A percentile compares a stretch with the other conserved stretches of the same genome.
Evolutionary conservation across 2,888 invertebrate genomes (phyloP).

Genomic region (Cistogaster globosa): DNA sequence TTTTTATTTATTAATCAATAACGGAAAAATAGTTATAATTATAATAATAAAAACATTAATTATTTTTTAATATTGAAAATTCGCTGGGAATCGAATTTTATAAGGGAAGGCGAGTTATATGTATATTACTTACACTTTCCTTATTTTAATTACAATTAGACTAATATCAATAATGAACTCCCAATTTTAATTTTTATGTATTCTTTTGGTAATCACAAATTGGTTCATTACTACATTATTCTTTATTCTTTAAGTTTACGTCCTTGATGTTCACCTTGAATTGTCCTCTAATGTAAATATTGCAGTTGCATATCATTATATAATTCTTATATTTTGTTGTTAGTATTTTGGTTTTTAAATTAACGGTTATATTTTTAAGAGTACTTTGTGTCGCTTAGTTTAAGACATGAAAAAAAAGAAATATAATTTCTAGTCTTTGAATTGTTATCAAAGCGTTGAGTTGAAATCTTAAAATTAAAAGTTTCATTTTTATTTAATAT

Average conservation of each 20-base stretch:
- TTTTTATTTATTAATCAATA: not conserved
- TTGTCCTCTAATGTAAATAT: constrained; percentile 8
- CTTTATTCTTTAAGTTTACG: not conserved
- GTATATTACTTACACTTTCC: not conserved
- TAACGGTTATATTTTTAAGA: not conserved
- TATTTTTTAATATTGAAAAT: not conserved
- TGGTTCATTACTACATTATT: not conserved
- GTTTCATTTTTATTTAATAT: not conserved
- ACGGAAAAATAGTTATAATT: not conserved
- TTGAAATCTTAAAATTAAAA: not conserved
- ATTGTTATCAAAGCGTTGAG: not conserved
- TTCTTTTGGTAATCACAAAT: not conserved
- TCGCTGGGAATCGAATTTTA: constrained; percentile 2
- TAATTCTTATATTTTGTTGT: constrained; percentile 12
- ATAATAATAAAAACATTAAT: not conserved
- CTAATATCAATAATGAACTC: not conserved
- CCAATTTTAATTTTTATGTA: not conserved
- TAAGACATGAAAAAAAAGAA: not conserved
- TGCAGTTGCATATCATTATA: not conserved
- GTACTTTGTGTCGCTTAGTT: constrained; percentile 9
- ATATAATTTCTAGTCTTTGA: constrained; percentile 3
- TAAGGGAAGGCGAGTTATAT: not conserved
- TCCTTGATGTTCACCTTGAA: constrained; percentile 1
- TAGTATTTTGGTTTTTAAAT: constrained; percentile 2
- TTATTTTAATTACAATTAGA: not conserved